Evolutionary conservation across 2,888 invertebrate genomes (phyloP), one percentile per base, ranked within the genome.

Genomic region (Tineola bisselliella): DNA sequence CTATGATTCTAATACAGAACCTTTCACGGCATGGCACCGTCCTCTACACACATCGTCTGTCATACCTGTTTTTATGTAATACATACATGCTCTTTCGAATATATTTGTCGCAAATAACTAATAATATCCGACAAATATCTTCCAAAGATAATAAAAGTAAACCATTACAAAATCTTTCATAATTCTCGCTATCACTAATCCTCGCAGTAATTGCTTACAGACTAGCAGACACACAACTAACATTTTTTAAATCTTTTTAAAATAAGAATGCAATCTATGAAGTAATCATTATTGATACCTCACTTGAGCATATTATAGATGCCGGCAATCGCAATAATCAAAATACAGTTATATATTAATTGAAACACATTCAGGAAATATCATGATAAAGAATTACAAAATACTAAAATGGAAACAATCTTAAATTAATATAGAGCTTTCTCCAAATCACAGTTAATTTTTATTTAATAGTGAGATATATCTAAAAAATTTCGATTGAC

Each of bases 1-100:
- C 86, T 76, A 31, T 72, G 84, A 86, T 87, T 86, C 84, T 84
- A 84, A 44, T 62, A 75, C 79, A 84, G 87, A 86, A 86, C 84
- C 84, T 84, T 86, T 86, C 87, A 86, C 72, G 84, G 84, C 87
- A 86, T 87, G 87, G 86, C 87, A 87, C 86, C 80, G 86, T 84
- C 86, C 81, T 82, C 77, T 31, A 43, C 62, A 84, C 78, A 83
- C 76, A 86, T 78, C 84, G 80, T 83, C 87, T 87, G 83, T 81
- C 87, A 87, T 81, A 82, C 87, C 76, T 75, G 18, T 4, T 4
- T 19, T 25, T 76, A 75, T 78, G 77, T 76, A 79, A 75, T 74
- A 33, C 59, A 61, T 54, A 61, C 60, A 25, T 56, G 31, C 15
- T 25, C 61, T 13, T 48, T 48, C 8, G 48, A 15, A 17, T n/a